Evolutionary conservation across 2,888 invertebrate genomes (phyloP), one percentile per base, ranked within the genome.

Genomic region (Platerodrilus igneus): DNA sequence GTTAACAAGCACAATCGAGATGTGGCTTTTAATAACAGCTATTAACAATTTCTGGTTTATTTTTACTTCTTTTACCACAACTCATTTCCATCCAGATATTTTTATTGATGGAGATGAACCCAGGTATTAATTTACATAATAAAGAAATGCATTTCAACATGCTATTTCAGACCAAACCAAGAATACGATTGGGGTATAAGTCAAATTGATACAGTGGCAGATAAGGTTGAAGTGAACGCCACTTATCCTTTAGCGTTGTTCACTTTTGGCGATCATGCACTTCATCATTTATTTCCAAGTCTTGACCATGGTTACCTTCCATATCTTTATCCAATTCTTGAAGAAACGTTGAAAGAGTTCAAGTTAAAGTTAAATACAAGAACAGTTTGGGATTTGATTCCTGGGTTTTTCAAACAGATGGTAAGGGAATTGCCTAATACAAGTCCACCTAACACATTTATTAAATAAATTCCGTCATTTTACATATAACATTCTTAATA

Each of bases 281-380:
- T 89, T 2, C 90, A 91, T 62, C 90, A 90, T 64, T 68, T 90
- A 15, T 83, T 90, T 54, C 90, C 90, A 0, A 84, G 86, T 0
- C 56, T 90, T 23, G 89, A 90, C 61, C 89, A 90, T 56, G 81
- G 79, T 0, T 76, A 80, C 36, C 64, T 90, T 11, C 75, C 77
- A 4, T 74, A 78, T 29, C 69, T 89, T 3, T 77, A 81, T 57
- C 79, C 83, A 0, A 72, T 74, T 2, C 71, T 83, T 4, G 53
- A 76, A 2, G 69, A 80, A 46, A 81, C 80, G 23, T 77, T 81
- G 51, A 65, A 74, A 28, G 78, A 85, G 53, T 86, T 81, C 54
- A 74, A 75, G 20, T 62, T 77, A 1, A 63, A 74, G 22, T 60
- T 75, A 5, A 67, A 72, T 35, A 69, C 67, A 45, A 60, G 53